Conservation (phyloP, 2,888 invertebrate genomes). For the Drosophila limbata region DNA sequence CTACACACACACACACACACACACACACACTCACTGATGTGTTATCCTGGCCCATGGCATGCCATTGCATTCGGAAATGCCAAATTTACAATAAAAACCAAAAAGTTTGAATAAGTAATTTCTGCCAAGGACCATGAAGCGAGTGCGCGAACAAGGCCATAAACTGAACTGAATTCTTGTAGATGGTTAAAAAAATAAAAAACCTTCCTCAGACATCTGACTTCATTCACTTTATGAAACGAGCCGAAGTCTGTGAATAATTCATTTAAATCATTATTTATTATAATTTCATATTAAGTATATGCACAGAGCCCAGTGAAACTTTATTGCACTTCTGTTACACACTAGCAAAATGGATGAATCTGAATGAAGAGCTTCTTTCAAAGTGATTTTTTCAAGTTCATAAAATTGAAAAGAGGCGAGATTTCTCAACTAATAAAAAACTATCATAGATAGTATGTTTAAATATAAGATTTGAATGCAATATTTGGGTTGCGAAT, state of each 20-base stretch:
- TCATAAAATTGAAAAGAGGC: too few species aligned
- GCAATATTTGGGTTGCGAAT: background rate
- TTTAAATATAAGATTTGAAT: too few species aligned
- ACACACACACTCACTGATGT: slow-evolving; percentile 33
- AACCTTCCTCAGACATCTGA: background rate
- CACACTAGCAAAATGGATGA: slow-evolving; percentile 1
- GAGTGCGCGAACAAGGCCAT: slow-evolving; percentile 11
- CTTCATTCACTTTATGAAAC: slow-evolving; percentile 32
- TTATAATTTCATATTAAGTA: slow-evolving; percentile 59
- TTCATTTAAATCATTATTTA: slow-evolving; percentile 65
- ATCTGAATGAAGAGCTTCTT: background rate
- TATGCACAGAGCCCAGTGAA: slow-evolving; percentile 21
- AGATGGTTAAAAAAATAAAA: background rate
- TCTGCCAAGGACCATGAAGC: slow-evolving; percentile 23
- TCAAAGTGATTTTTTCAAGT: background rate
- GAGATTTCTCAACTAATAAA: too few species aligned
- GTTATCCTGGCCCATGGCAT: slow-evolving; percentile 34
- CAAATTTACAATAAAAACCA: slow-evolving; percentile 71
- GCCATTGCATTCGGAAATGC: slow-evolving; percentile 62
- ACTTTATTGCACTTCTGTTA: slow-evolving; percentile 41
- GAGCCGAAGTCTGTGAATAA: slow-evolving; percentile 48
- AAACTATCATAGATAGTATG: too few species aligned
- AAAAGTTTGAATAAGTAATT: slow-evolving; percentile 71
- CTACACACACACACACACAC: slow-evolving; percentile 20
- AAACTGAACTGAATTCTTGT: slow-evolving; percentile 20